Conservation (phyloP, 2,113 vertebrate genomes). For the Rhadina sibilatrix region DNA sequence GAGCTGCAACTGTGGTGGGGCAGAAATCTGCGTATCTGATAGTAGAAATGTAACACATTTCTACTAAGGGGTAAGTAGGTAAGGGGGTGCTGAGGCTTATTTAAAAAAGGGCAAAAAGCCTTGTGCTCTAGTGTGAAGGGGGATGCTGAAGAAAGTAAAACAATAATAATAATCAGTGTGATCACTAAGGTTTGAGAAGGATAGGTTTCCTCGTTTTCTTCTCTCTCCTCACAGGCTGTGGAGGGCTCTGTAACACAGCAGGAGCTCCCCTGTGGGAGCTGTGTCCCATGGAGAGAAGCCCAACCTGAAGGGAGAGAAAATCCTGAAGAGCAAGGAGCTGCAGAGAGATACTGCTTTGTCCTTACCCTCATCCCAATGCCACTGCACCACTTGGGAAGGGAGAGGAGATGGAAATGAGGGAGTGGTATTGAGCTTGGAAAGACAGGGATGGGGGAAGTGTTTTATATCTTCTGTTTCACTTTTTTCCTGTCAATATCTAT, state of each 20-base stretch:
- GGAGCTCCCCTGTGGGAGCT: too few relatives aligned
- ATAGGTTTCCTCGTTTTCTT: neutral
- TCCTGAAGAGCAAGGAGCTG: neutral
- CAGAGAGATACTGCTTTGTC: neutral
- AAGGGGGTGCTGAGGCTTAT: fast-evolving
- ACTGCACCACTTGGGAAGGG: fast-evolving
- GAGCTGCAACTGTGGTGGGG: fast-evolving
- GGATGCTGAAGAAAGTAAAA: neutral
- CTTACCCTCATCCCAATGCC: fast-evolving
- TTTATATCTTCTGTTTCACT: neutral
- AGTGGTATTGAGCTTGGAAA: neutral
- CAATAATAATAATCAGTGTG: too few relatives aligned
- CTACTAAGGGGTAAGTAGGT: too few relatives aligned
- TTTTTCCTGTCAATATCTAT: neutral
- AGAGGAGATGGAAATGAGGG: neutral
- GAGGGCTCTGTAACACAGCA: fast-evolving
- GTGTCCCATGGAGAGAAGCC: fast-evolving
- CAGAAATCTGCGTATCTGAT: neutral
- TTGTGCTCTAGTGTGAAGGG: fast-evolving
- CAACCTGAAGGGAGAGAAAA: fast-evolving
- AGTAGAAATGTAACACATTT: too few relatives aligned
- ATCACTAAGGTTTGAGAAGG: fast-evolving
- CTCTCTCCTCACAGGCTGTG: too few relatives aligned
- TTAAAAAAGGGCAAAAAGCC: fast-evolving
- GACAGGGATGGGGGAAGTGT: fast-evolving